phyloP scores from a whole-genome alignment of 2,113 vertebrate species.

The Acrocephalus arundinaceus region DNA sequence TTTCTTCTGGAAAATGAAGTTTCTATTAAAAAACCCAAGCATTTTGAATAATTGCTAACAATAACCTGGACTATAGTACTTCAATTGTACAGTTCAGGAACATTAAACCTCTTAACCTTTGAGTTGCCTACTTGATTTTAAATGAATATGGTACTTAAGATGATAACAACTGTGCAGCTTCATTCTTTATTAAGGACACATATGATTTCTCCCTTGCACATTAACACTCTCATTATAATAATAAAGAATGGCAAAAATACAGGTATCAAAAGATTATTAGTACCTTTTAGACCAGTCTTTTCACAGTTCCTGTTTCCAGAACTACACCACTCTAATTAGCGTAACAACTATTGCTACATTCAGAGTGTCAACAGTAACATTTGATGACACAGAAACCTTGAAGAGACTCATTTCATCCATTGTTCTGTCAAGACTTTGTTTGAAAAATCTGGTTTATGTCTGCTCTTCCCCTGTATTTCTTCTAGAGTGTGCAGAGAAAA shows the following conservation, averaged over 20 bases:
- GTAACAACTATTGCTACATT: slow-evolving; percentile 46
- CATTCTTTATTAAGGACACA: slow-evolving; percentile 64
- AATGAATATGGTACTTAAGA: slow-evolving; percentile 71
- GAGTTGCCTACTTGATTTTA: slow-evolving; percentile 73
- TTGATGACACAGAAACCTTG: slow-evolving; percentile 30
- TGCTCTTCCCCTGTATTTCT: not conserved
- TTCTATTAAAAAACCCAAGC: slow-evolving; percentile 18
- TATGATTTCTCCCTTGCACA: slow-evolving; percentile 40
- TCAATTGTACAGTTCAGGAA: slow-evolving; percentile 67
- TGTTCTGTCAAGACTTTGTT: not conserved
- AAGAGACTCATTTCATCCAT: not conserved
- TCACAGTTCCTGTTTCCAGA: slow-evolving; percentile 31
- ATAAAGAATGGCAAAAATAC: slow-evolving; percentile 67
- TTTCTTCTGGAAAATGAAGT: slow-evolving; percentile 35
- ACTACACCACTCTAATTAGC: slow-evolving; percentile 45
- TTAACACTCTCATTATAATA: slow-evolving; percentile 59
- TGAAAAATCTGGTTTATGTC: not conserved
- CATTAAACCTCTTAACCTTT: slow-evolving; percentile 76
- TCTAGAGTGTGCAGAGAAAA: not conserved
- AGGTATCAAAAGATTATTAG: slow-evolving; percentile 57
- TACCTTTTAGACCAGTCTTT: slow-evolving; percentile 50
- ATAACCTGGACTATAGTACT: slow-evolving; percentile 59
- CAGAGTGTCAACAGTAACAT: slow-evolving; percentile 54
- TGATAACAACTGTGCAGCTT: slow-evolving; percentile 58
- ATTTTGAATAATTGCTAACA: slow-evolving; percentile 67